Conservation (phyloP, 2,797 vertebrate genomes). For the Microctenopoma stevenorrisi region DNA sequence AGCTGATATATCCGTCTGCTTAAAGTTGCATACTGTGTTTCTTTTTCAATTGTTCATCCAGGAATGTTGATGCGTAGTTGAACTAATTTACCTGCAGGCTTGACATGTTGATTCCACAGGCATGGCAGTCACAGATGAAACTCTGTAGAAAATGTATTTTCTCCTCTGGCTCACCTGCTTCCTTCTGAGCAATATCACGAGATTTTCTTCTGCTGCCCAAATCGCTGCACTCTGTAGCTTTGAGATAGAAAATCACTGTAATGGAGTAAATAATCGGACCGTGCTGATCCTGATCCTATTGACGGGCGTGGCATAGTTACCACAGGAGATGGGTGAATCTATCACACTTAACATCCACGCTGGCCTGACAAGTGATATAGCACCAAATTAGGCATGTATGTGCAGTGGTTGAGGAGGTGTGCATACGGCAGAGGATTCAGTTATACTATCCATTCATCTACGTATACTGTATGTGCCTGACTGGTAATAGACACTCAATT, state of each 20-base stretch:
- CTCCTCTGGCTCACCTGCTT: no score
- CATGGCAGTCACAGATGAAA: no score
- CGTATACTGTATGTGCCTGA: not conserved
- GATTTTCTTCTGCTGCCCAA: not conserved
- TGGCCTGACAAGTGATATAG: slow-evolving; percentile 40
- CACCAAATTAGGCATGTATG: slow-evolving; percentile 33
- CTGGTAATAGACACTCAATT: not conserved
- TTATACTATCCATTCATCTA: slow-evolving; percentile 4
- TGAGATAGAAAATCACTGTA: slow-evolving; percentile 6
- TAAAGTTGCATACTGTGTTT: not conserved
- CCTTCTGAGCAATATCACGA: no score
- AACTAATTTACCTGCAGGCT: not conserved
- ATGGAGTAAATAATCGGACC: slow-evolving; percentile 1
- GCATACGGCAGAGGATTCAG: not conserved
- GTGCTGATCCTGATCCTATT: not conserved
- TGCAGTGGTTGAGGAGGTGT: slow-evolving; percentile 9
- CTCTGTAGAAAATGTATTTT: not conserved
- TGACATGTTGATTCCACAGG: not conserved
- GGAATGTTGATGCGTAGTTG: not conserved
- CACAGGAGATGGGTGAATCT: slow-evolving; percentile 25
- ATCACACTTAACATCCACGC: slow-evolving; percentile 48
- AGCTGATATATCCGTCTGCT: not conserved
- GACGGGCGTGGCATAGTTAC: slow-evolving; percentile 6
- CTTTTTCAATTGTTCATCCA: not conserved
- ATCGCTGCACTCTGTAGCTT: not conserved